Base-by-base conservation (phyloP, 2,888 invertebrate genomes). In the Lasioglossum lativentre region DNA sequence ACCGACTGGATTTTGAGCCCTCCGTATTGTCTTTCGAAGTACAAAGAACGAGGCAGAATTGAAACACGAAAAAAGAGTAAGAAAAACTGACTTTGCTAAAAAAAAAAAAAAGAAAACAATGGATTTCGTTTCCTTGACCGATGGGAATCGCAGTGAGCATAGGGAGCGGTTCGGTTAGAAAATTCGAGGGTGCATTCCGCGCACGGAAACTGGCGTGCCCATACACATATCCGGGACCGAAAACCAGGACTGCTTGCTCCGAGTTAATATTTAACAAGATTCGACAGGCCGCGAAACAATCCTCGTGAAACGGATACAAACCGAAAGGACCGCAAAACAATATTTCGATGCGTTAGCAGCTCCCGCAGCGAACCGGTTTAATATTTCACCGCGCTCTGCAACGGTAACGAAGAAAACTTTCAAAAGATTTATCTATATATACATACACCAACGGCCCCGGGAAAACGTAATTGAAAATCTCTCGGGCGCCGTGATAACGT, bases 241-340 rank as follows among this genome's bases (percentile, higher is more conserved):
- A 66, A 30, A 52, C 73, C 73, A 14, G 63, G 40, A 42, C 63
- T 80, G 45, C 45, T 52, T 68, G 68, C 38, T 10, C 6, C 59
- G 10, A 59, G 72, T 79, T 75, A 85, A 85, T 78, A 75, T 79
- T 83, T 72, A 75, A 79, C 75, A 59, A 70, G 68, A 75, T 71
- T 77, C 68, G 73, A 27, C 78, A 71, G 45, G 27, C 47, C 66
- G 56, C 72, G 66, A 45, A 71, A 76, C 66, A 56, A 72, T 63
- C 30, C 63, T 68, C 68, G 34, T 38, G 63, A 27, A 42, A 42
- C 73, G 56, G 70, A 40, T 34, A 38, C 30, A 34, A 30, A 30
- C 42, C 56, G 19, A 52, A 52, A 47, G 47, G n/a, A 80, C 47
- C 73, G 40, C 45, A 19, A 42, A 73, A 76, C 42, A 63, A 73